Percentiles rank a stretch among this genome's conserved stretches.
Conservation (phyloP, 2,888 invertebrate species). For the Heterodera filipjevi region DNA sequence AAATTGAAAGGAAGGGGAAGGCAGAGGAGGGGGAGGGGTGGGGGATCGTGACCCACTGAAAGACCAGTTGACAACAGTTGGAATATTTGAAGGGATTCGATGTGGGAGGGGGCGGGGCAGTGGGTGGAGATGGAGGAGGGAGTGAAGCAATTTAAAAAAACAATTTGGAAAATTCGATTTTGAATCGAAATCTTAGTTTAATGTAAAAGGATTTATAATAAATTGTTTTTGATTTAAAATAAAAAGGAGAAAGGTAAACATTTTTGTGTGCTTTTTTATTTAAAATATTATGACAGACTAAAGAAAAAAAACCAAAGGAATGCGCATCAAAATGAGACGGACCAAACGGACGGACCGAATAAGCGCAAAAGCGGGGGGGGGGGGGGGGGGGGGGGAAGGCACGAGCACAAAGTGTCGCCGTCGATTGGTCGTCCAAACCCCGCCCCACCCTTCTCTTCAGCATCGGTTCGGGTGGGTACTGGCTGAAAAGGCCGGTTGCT, state of each 20-base stretch:
- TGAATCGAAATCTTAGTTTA: not conserved
- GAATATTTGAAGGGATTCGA: not conserved
- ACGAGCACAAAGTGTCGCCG: conserved; percentile 10
- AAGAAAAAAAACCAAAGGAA: not conserved
- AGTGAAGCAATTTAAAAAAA: not conserved
- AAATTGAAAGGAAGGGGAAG: not conserved
- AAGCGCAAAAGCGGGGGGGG: not conserved
- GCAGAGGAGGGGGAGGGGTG: not conserved
- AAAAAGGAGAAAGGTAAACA: too few species aligned
- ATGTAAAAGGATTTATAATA: too few species aligned
- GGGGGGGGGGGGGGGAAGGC: not conserved
- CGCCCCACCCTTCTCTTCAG: not conserved
- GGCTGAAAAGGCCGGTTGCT: conserved; percentile 11
- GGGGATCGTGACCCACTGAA: conserved; percentile 14
- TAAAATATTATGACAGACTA: not conserved
- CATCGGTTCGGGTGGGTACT: not conserved
- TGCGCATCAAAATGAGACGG: not conserved
- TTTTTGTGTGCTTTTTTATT: not conserved
- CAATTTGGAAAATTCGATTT: not conserved
- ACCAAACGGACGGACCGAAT: not conserved
- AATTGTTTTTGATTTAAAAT: too few species aligned
- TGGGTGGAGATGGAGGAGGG: too few species aligned
- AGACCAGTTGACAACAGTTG: not conserved
- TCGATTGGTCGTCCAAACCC: conserved; percentile 1
- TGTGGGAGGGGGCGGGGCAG: not conserved